These are phyloP conservation scores for Macquaria ambigua DNA, from an alignment of 2,113 vertebrate species.

Conservation along the genomic window DNA sequence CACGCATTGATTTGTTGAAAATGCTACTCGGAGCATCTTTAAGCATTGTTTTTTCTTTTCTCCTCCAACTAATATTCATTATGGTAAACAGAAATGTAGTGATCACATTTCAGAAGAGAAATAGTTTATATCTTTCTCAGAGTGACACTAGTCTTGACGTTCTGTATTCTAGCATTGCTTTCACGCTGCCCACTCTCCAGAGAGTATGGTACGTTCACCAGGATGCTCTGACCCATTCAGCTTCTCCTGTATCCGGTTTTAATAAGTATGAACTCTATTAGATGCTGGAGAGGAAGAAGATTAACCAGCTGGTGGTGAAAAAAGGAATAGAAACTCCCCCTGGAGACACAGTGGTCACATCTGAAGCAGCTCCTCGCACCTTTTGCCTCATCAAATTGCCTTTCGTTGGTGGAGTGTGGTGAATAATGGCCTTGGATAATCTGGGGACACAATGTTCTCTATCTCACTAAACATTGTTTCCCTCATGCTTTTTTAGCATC, in stretches of 20 bases:
- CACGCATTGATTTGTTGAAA: neutral
- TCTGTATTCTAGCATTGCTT: constrained; percentile 9
- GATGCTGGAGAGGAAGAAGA: constrained; percentile 28
- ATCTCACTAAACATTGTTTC: constrained; percentile 48
- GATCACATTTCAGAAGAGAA: too few relatives aligned
- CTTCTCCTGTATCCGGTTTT: constrained; percentile 44
- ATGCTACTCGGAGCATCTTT: neutral
- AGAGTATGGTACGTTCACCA: constrained; percentile 8
- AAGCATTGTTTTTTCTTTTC: neutral
- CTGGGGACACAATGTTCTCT: constrained; percentile 46
- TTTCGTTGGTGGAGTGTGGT: constrained; percentile 42
- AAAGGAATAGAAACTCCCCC: constrained; percentile 39
- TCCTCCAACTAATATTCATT: neutral
- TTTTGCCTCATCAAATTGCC: constrained; percentile 51
- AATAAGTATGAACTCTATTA: constrained; percentile 61
- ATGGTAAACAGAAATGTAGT: neutral
- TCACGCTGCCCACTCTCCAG: neutral
- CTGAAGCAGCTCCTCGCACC: constrained; percentile 35
- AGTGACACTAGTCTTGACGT: neutral
- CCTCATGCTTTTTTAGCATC: constrained; percentile 26
- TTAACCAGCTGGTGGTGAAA: constrained; percentile 50
- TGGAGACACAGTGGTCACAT: constrained; percentile 48
- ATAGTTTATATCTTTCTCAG: neutral
- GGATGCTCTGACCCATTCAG: constrained; percentile 13
- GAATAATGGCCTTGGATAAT: constrained; percentile 56